phyloP scores from a whole-genome alignment of 2,797 vertebrate genomes.

The Sebastes diaconus region DNA sequence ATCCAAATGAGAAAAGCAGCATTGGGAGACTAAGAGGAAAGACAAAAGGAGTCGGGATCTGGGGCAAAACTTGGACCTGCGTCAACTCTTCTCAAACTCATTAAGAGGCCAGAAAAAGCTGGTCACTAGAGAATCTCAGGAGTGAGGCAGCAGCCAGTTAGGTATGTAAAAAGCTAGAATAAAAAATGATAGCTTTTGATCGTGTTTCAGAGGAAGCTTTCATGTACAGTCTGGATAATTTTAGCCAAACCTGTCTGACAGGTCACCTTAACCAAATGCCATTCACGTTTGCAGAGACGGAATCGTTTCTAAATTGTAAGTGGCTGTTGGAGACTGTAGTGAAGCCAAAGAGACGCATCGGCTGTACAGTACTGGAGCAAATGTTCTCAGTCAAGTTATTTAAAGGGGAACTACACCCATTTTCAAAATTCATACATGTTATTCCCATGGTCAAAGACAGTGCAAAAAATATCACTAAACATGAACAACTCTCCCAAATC shows the following conservation, averaged over 20 bases:
- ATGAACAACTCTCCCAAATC: too few species aligned
- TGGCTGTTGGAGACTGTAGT: conserved; percentile 56
- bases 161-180: conserved; percentile 61
- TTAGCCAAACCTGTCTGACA: conserved; percentile 60
- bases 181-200: conserved; percentile 73
- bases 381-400: conserved; percentile 27
- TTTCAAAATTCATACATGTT: too few species aligned
- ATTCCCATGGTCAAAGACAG: too few species aligned
- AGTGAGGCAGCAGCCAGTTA: conserved; percentile 65
- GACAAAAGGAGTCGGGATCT: conserved; percentile 52
- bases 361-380: conserved; percentile 6
- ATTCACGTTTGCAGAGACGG: conserved; percentile 50
- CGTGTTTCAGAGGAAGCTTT: conserved; percentile 66
- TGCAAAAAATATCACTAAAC: too few species aligned
- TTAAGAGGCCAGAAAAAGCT: conserved; percentile 67
- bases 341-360: conserved; percentile 26
- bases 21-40: conserved; percentile 51
- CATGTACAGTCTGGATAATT: conserved; percentile 67
- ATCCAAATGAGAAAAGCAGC: conserved; percentile 83
- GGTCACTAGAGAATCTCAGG: conserved; percentile 61
- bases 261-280: conserved; percentile 56
- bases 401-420: too few species aligned
- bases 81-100: conserved; percentile 69
- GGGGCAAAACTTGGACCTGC: conserved; percentile 69
- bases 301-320: conserved; percentile 59